Evolutionary conservation across 1,140 invertebrate species (phyloP), one percentile per base, ranked within the genome.

Genomic region (Sinonovacula constricta): DNA sequence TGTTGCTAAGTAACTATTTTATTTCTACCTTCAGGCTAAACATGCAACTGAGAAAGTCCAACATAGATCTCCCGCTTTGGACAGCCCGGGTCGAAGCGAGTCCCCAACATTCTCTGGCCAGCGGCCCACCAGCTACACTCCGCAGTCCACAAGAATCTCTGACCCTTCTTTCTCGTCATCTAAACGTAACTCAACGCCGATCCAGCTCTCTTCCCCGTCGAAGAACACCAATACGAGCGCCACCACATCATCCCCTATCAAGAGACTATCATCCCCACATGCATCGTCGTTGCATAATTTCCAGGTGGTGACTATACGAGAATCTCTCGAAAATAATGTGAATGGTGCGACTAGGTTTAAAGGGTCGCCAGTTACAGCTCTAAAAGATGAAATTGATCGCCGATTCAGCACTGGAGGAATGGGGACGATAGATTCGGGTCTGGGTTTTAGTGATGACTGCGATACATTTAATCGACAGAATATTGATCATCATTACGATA

Each of bases 321-420:
- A 86, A 7, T 85, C 85, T 24, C 62, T 88, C 24, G 86, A 87
- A 45, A 81, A 72, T 56, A 72, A 83, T 63, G 83, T 81, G 60
- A 88, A 82, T 59, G 79, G 81, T 31, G 45, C 79, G 26, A 85
- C 85, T 65, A 15, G 74, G 67, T 81, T 78, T 66, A 87, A 89
- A 78, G 89, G 88, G 18, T 90, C 88, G 7, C 88, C 88, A 1
- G 89, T 90, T 62, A 88, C 87, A 26, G 87, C 88, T 2, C 77
- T 90, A 31, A 90, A 90, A 74, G 89, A 90, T 66, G 86, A 85
- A 34, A 90, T 90, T 18, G 89, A 90, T 79, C 74, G 80, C 18
- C 57, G 69, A 34, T 74, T 54, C 30, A 65, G 45, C 39, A 74
- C 33, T 36, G 69, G 63, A 10, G 63, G 78, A 18, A 31, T 33